These are phyloP conservation scores for Lagodon rhomboides DNA, from an alignment of 2,797 vertebrate species.

Conservation along the genomic window DNA sequence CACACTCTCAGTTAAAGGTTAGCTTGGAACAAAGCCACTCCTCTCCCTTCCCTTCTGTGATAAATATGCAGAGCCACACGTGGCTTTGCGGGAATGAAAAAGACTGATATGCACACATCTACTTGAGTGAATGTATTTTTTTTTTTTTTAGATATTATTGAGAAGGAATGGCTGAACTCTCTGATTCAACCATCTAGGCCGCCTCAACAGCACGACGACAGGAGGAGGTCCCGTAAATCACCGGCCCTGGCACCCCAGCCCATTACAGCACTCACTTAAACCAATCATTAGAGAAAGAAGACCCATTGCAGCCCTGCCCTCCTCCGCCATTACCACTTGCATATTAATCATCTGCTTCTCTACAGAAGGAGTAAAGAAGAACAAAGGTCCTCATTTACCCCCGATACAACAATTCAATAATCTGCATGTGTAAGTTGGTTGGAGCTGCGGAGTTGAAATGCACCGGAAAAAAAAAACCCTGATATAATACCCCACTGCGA, in stretches of 20 bases:
- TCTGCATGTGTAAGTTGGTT: conserved; percentile 43
- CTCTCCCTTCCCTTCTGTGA: conserved; percentile 35
- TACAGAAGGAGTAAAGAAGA: conserved; percentile 54
- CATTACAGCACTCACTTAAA: conserved; percentile 85
- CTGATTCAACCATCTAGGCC: conserved; percentile 30
- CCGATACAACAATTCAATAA: conserved; percentile 50
- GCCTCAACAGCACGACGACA: conserved; percentile 37
- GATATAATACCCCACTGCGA: conserved; percentile 35
- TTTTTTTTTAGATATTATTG: conserved; percentile 26
- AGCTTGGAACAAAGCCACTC: conserved; percentile 56
- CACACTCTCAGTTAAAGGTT: conserved; percentile 72
- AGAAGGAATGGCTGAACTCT: conserved; percentile 29
- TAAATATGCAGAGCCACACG: conserved; percentile 55
- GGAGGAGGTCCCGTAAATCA: conserved; percentile 72
- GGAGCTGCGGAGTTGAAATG: conserved; percentile 11
- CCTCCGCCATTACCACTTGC: conserved; percentile 74
- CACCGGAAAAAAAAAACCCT: conserved; percentile 25
- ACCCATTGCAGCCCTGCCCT: conserved; percentile 72
- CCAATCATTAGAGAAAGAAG: conserved; percentile 83
- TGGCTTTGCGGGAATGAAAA: conserved; percentile 38
- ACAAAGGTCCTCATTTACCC: conserved; percentile 62
- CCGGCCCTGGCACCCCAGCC: conserved; percentile 61
- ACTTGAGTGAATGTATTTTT: not conserved
- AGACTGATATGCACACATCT: conserved; percentile 25
- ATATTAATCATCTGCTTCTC: conserved; percentile 74